Percentiles rank a stretch among this genome's conserved stretches.
Conservation (phyloP, 1,140 invertebrate genomes). For the Cylas formicarius region DNA sequence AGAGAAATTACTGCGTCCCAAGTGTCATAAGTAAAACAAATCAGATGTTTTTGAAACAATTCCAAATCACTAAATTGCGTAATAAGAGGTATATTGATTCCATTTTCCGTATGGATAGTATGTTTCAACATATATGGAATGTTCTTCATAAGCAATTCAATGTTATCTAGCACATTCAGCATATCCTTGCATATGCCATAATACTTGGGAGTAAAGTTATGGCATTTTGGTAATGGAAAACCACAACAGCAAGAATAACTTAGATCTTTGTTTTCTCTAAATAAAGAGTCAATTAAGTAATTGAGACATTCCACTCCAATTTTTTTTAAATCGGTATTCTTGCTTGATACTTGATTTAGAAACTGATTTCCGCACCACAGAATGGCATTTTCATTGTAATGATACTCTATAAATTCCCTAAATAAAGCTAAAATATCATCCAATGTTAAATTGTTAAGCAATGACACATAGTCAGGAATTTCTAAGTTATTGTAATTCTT, state of each 20-base stretch:
- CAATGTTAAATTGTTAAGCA: conserved; percentile 4
- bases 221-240: conserved; percentile 34
- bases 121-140: conserved; percentile 33
- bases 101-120: conserved; percentile 16
- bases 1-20: conserved; percentile 31
- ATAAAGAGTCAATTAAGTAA: conserved; percentile 27
- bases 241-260: conserved; percentile 29
- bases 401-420: conserved; percentile 22
- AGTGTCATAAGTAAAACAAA: conserved; percentile 31
- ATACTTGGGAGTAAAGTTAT: conserved; percentile 22
- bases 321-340: conserved; percentile 18
- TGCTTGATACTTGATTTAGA: conserved; percentile 26
- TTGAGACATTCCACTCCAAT: conserved; percentile 19
- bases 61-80: conserved; percentile 33
- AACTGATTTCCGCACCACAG: conserved; percentile 32
- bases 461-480: conserved; percentile 18
- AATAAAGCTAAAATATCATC: conserved; percentile 15
- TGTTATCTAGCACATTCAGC: conserved; percentile 18
- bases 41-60: conserved; percentile 24
- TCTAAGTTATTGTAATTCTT: conserved; percentile 25
- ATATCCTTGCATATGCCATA: conserved; percentile 25
- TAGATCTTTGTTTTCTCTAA: conserved; percentile 19
- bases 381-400: conserved; percentile 21
- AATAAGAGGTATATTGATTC: conserved; percentile 25
- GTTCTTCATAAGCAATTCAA: conserved; percentile 20